These are phyloP conservation scores for Endotricha flammealis DNA, from an alignment of 2,888 invertebrate species.

Conservation along the genomic window DNA sequence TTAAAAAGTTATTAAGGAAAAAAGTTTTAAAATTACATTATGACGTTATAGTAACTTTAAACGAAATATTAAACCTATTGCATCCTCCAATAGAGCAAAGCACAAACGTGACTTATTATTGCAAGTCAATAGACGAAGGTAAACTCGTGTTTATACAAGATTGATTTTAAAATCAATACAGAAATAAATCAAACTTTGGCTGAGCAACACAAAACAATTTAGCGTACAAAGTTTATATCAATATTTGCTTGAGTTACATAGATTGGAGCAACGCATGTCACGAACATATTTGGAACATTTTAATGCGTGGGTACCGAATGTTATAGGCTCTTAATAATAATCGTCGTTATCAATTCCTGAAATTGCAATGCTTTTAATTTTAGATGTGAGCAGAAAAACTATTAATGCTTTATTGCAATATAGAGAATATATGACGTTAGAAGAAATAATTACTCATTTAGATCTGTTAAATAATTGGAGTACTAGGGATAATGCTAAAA, in stretches of 20 bases:
- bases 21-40: constrained; percentile 35
- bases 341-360: neutral
- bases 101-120: constrained; percentile 37
- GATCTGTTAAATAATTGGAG: constrained; percentile 47
- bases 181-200: too few species aligned
- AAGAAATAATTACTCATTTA: constrained; percentile 51
- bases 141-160: constrained; percentile 42
- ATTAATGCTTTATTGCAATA: constrained; percentile 39
- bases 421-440: constrained; percentile 50
- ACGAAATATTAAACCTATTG: constrained; percentile 40
- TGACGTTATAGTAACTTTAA: constrained; percentile 41
- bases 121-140: constrained; percentile 48
- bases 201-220: too few species aligned
- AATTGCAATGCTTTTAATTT: constrained; percentile 24
- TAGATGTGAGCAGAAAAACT: constrained; percentile 47
- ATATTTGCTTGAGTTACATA: too few species aligned
- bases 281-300: constrained; percentile 7
- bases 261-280: too few species aligned
- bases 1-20: constrained; percentile 51
- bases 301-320: constrained; percentile 12
- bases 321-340: neutral
- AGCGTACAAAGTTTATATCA: too few species aligned
- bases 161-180: too few species aligned
- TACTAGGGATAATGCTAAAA: constrained; percentile 33
- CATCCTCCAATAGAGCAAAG: constrained; percentile 37